Percentiles rank a stretch among this genome's conserved stretches.
phyloP scores from a whole-genome alignment of 2,113 vertebrate genomes.

The Aleadryas rufinucha region DNA sequence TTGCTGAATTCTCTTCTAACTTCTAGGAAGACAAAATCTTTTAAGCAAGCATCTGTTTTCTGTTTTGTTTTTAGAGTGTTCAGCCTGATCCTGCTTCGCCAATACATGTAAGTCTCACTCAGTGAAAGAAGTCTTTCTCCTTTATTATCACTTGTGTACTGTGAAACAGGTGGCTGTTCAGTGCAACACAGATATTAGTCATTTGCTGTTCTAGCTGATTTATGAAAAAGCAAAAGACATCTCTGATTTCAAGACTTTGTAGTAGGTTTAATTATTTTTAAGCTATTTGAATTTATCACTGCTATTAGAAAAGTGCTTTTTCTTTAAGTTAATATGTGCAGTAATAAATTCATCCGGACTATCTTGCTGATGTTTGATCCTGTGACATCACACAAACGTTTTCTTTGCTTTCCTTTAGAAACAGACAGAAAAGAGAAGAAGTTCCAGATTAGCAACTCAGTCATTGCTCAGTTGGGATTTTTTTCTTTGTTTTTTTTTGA shows the following conservation, averaged over 20 bases:
- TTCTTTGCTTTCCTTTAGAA: not conserved
- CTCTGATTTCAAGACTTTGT: not conserved
- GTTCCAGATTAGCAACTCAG: not conserved
- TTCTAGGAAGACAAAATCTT: not conserved
- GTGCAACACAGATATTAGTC: not conserved
- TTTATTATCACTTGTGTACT: not conserved
- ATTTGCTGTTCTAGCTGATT: not conserved
- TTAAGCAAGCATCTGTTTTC: not conserved
- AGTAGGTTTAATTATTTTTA: not conserved
- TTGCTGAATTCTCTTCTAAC: not conserved
- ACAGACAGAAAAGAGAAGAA: not conserved
- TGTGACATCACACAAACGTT: not conserved
- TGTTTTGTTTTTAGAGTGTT: conserved; percentile 83
- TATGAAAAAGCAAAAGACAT: not conserved
- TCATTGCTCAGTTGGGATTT: not conserved
- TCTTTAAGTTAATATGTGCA: not conserved
- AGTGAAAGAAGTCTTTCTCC: not conserved
- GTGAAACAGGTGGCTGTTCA: not conserved
- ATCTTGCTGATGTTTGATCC: not conserved
- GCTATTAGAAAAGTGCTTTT: not conserved
- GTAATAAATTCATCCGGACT: not conserved
- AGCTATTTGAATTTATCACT: not conserved
- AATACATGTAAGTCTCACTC: conserved; percentile 85
- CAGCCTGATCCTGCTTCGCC: conserved; percentile 97
- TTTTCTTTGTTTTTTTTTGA: not conserved